Evolutionary conservation across 2,888 invertebrate species (phyloP).

Genomic region (Dicycla oo): DNA sequence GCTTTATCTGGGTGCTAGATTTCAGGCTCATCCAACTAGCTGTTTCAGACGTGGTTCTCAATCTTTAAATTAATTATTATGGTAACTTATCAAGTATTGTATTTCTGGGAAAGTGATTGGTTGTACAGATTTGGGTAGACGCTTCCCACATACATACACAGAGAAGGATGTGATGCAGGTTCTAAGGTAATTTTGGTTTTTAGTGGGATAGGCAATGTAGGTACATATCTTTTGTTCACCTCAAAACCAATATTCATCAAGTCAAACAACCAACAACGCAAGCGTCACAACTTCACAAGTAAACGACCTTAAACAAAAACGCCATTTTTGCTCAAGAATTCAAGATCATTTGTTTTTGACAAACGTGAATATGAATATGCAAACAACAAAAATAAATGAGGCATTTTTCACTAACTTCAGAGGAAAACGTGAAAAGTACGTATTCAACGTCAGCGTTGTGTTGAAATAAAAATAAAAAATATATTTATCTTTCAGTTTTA

Average conservation of each 20-base stretch:
- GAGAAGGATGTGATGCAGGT: not conserved
- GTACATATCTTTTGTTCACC: conserved; percentile 11
- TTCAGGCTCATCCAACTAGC: not conserved
- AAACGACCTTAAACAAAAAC: conserved; percentile 27
- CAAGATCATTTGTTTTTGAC: conserved; percentile 32
- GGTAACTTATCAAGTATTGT: not conserved
- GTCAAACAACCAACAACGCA: not conserved
- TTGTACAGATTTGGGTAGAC: not conserved
- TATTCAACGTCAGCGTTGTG: conserved; percentile 22
- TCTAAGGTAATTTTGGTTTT: not conserved
- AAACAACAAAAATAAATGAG: not conserved
- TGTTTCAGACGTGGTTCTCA: not conserved
- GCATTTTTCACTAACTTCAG: not conserved
- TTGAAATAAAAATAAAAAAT: conserved; percentile 13
- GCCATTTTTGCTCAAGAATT: conserved; percentile 23
- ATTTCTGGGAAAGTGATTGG: not conserved
- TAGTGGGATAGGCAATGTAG: no score
- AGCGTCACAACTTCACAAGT: conserved; percentile 20
- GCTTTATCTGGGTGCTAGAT: not conserved
- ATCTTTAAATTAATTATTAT: not conserved
- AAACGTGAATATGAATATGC: conserved; percentile 15
- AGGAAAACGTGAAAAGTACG: not conserved
- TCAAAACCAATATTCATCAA: conserved; percentile 28
- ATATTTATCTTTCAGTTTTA: conserved; percentile 1
- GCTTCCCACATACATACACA: not conserved